These are phyloP conservation scores for Cheilosia grossa DNA, from an alignment of 2,888 invertebrate species.

Conservation along the genomic window DNA sequence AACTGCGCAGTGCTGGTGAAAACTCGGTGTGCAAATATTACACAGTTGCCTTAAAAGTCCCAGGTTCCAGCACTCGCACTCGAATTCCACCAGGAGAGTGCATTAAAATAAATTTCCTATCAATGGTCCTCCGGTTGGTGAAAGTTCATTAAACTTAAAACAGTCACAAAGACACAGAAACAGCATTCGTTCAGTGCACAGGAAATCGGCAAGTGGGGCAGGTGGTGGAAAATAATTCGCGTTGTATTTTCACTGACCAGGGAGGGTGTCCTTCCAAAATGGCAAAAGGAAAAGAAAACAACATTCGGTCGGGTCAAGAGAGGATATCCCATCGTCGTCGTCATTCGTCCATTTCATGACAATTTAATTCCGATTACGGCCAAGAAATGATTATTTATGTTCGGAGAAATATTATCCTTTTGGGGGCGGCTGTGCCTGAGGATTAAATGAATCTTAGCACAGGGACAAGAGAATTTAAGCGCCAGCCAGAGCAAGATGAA, in stretches of 20 bases:
- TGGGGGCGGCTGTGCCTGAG: background rate
- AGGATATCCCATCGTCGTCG: constrained; percentile 19
- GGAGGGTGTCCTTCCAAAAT: constrained; percentile 2
- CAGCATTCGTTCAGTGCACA: constrained; percentile 30
- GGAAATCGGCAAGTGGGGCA: background rate
- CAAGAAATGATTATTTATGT: constrained; percentile 64
- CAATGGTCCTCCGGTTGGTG: constrained; percentile 23
- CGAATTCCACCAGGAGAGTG: background rate
- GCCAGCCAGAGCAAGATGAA: constrained; percentile 19
- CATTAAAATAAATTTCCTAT: constrained; percentile 41
- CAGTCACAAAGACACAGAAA: constrained; percentile 18
- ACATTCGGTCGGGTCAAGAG: constrained; percentile 52
- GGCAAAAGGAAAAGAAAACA: background rate
- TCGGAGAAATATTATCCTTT: constrained; percentile 62
- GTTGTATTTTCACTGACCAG: constrained; percentile 36
- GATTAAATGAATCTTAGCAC: constrained; percentile 21
- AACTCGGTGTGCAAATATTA: too few species aligned
- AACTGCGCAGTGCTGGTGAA: background rate
- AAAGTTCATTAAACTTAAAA: constrained; percentile 58
- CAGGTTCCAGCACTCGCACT: background rate
- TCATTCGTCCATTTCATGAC: constrained; percentile 54
- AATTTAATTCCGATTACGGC: constrained; percentile 68
- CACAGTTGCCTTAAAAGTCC: background rate
- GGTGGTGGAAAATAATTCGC: constrained; percentile 12
- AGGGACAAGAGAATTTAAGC: constrained; percentile 38